Base-by-base conservation (phyloP, 1,140 invertebrate species). In the Pseudoatta argentina region DNA sequence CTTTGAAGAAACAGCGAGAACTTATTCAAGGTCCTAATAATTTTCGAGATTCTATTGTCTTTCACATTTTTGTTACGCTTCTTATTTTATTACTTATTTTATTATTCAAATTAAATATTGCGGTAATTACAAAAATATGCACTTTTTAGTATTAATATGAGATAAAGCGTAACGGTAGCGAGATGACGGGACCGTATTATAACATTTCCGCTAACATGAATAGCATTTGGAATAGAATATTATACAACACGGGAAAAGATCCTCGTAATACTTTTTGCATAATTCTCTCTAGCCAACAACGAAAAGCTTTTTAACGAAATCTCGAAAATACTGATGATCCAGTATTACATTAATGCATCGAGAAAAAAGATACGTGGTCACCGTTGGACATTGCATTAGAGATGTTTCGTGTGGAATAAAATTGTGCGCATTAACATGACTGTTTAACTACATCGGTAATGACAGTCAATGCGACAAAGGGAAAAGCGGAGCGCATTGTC, bases 361-460 rank as follows among this genome's bases (percentile, higher is more conserved):
- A 34, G 55, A 75, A 51, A 69, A 61, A 24, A 34, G 24, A 48
- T 34, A 63, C 61, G 66, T 57, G 24, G 39, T 21, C 55, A 59
- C 24, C 6, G 34, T 39, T 24, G 55, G 55, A 34, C 39, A 48
- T 61, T 73, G 57, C 39, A 83, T 83, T 83, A 83, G 69, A 83
- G 79, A 24, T 73, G 69, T 73, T 83, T 83, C 69, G 14, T 24
- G 79, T 71, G 55, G 57, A 63, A 75, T 73, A 73, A 83, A 83
- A 73, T 83, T 55, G 57, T 59, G 67, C 55, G 79, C 79, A 75
- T 83, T 83, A 75, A 73, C 55, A 61, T 83, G 67, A 83, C 69
- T 83, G 69, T 83, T 83, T 83, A 73, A 83, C 79, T 83, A 73
- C 79, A 73, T 83, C 69, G 53, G 14, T 83, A 83, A 83, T 83